Evolutionary conservation across 2,888 invertebrate genomes (phyloP).

Genomic region (Stenichneumon culpator): DNA sequence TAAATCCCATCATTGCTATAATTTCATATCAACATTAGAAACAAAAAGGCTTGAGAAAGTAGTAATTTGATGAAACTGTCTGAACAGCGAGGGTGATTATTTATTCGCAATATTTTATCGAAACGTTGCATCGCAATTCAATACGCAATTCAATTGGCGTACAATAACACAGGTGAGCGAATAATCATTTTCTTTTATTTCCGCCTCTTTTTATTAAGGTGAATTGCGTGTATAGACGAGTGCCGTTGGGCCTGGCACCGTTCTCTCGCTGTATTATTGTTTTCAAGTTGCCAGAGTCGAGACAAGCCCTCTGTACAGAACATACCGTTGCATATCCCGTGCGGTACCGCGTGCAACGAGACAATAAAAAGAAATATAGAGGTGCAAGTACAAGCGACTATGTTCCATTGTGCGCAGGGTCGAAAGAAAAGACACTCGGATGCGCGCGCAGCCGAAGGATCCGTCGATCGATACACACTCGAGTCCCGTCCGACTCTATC

Average conservation of each 20-base stretch:
- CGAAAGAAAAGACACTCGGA: constrained; percentile 25
- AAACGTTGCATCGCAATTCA: not conserved
- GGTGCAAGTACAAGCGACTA: not conserved
- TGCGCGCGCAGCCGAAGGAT: constrained; percentile 3
- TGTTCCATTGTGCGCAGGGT: constrained; percentile 30
- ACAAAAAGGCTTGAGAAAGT: not conserved
- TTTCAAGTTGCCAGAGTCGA: constrained; percentile 64
- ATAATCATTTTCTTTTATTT: constrained; percentile 8
- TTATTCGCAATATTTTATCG: not conserved
- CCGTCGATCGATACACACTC: constrained; percentile 23
- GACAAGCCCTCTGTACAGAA: constrained; percentile 45
- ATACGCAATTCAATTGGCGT: not conserved
- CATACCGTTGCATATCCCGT: not conserved
- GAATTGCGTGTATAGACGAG: constrained; percentile 56
- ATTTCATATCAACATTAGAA: not conserved
- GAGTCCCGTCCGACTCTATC: constrained; percentile 19
- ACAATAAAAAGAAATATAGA: constrained; percentile 7
- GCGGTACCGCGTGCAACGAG: not conserved
- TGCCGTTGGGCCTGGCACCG: constrained; percentile 73
- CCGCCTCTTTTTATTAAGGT: constrained; percentile 52
- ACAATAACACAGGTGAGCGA: constrained; percentile 2
- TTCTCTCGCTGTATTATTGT: constrained; percentile 69
- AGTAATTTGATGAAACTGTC: not conserved
- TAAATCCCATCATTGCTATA: not conserved
- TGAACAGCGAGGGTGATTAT: not conserved